These are phyloP conservation scores for Otolemur garnettii DNA, from an alignment of 2,113 vertebrate genomes.

Conservation along the genomic window DNA sequence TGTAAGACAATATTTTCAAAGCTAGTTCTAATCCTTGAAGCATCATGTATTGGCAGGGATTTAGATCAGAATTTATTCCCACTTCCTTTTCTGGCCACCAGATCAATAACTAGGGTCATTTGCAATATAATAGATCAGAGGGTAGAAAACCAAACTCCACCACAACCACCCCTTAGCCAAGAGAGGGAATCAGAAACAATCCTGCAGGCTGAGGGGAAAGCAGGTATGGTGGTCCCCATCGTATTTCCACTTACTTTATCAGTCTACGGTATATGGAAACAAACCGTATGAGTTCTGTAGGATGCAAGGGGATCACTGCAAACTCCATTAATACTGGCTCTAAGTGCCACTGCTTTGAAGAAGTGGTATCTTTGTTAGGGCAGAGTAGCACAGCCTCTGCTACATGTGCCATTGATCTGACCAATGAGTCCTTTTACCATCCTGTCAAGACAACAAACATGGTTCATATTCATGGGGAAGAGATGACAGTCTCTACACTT, in stretches of 20 bases:
- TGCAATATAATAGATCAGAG: background rate
- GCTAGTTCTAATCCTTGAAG: too few relatives aligned
- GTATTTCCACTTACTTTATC: background rate
- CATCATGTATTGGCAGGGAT: too few relatives aligned
- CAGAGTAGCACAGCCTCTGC: background rate
- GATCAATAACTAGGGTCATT: background rate
- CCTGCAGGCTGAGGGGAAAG: too few relatives aligned
- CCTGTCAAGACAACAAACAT: background rate
- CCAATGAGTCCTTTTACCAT: background rate
- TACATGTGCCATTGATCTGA: background rate
- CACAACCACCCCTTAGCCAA: background rate
- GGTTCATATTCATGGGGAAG: background rate
- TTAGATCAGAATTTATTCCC: background rate
- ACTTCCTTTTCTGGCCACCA: background rate
- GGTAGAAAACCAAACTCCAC: background rate
- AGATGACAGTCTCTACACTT: background rate
- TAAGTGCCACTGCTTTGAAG: background rate
- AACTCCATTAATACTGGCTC: background rate
- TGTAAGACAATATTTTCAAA: background rate
- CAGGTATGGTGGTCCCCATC: background rate
- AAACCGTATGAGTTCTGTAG: background rate
- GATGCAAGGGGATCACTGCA: background rate
- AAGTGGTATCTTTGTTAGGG: background rate
- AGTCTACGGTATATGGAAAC: background rate
- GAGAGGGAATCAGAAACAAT: background rate